phyloP scores from a whole-genome alignment of 2,113 vertebrate species.

The Trogon surrucura region DNA sequence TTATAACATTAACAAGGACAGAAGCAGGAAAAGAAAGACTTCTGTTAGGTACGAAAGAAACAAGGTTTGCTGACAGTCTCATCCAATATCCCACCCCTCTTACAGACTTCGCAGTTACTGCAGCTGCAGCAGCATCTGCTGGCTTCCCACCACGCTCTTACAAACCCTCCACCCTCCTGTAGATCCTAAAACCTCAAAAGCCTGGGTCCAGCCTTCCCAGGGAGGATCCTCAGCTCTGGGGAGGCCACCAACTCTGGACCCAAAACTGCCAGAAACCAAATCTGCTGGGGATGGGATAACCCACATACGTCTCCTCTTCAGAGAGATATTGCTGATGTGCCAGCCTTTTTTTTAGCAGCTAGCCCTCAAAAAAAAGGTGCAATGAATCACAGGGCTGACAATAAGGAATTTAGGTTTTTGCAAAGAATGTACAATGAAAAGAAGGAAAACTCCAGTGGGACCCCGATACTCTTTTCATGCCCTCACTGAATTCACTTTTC shows the following conservation, averaged over 20 bases:
- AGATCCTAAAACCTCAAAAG: fast-evolving
- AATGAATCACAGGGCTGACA: not conserved
- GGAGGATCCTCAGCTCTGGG: not conserved
- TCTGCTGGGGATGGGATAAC: not conserved
- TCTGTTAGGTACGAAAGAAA: not conserved
- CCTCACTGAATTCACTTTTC: not conserved
- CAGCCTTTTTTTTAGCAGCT: not conserved
- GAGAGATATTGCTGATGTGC: not conserved
- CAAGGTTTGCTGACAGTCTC: not conserved
- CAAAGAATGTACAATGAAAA: not conserved
- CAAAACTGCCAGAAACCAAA: fast-evolving
- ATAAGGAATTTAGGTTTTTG: not conserved
- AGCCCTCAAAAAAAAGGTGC: not conserved
- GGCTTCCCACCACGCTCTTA: not conserved
- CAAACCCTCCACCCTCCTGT: not conserved
- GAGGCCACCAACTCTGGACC: not conserved
- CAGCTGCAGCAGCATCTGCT: not conserved
- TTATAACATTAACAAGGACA: not conserved
- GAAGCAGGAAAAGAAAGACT: not conserved
- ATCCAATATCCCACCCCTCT: not conserved
- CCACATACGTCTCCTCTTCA: not conserved
- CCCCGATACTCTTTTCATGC: not conserved
- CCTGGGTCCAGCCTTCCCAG: not conserved
- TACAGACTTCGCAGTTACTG: fast-evolving
- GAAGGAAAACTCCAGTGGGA: not conserved